phyloP scores from a whole-genome alignment of 2,888 invertebrate species.

The Caenorhabditis panamensis region DNA sequence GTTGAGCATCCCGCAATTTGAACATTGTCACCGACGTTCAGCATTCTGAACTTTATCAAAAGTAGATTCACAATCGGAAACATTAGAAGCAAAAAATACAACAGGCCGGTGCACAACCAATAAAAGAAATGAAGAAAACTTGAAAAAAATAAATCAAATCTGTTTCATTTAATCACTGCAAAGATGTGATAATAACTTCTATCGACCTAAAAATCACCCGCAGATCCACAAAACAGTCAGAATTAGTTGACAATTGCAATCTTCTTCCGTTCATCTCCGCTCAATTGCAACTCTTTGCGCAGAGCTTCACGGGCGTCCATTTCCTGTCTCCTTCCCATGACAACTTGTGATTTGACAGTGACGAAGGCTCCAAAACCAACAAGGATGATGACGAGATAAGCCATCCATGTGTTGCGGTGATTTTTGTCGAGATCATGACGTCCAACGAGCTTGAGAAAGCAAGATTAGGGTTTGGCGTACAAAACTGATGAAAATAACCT shows the following conservation, averaged over 20 bases:
- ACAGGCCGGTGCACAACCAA: too few species aligned
- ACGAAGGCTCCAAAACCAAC: constrained; percentile 76
- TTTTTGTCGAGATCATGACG: constrained; percentile 71
- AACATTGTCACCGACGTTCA: constrained; percentile 58
- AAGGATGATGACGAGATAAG: constrained; percentile 71
- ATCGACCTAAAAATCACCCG: constrained; percentile 34
- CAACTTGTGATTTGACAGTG: constrained; percentile 73
- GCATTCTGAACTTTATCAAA: too few species aligned
- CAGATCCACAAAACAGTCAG: background rate
- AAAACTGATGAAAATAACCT: too few species aligned
- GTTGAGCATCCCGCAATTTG: constrained; percentile 63
- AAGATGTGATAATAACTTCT: background rate
- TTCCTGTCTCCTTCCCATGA: constrained; percentile 73
- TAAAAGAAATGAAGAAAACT: background rate
- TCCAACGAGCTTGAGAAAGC: constrained; percentile 73
- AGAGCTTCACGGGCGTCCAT: constrained; percentile 71
- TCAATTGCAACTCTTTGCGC: constrained; percentile 66
- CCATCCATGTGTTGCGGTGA: constrained; percentile 74
- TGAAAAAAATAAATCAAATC: too few species aligned
- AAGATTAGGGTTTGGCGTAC: too few species aligned
- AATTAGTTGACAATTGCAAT: constrained; percentile 62
- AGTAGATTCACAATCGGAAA: too few species aligned
- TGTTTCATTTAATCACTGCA: background rate
- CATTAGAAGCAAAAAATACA: too few species aligned
- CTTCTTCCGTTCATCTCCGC: constrained; percentile 70